Evolutionary conservation across 2,888 invertebrate genomes (phyloP).

Genomic region (Anoncus sp.): DNA sequence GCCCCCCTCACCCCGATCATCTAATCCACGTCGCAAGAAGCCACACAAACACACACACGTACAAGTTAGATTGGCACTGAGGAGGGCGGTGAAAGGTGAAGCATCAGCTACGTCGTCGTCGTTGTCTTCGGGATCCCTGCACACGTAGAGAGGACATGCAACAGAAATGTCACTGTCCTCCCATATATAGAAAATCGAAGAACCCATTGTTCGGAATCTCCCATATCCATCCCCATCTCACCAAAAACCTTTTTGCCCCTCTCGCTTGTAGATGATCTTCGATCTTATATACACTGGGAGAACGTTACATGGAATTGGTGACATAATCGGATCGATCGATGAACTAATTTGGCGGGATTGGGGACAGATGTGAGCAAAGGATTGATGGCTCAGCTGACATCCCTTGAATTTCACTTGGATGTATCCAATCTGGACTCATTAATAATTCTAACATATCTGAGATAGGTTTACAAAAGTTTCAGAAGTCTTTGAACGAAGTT

Average conservation of each 20-base stretch:
- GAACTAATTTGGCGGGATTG: constrained; percentile 26
- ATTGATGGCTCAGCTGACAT: background rate
- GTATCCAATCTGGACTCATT: background rate
- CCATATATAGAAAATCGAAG: constrained; percentile 63
- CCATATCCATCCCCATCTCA: too few relatives aligned
- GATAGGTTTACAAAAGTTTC: too few relatives aligned
- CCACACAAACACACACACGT: constrained; percentile 32
- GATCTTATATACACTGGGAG: constrained; percentile 38
- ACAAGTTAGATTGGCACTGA: constrained; percentile 56
- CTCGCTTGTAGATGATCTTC: constrained; percentile 30
- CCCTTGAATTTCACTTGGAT: background rate
- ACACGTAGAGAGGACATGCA: constrained; percentile 57
- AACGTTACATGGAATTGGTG: constrained; percentile 46
- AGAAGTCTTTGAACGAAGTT: too few relatives aligned
- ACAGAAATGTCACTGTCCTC: constrained; percentile 71
- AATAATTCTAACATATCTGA: too few relatives aligned
- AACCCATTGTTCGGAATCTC: constrained; percentile 62
- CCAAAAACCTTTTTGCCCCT: too few relatives aligned
- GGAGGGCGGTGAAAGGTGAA: constrained; percentile 70
- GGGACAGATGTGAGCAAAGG: background rate
- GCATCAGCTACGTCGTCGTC: constrained; percentile 45
- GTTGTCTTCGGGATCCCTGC: constrained; percentile 55
- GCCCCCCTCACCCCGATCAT: constrained; percentile 45
- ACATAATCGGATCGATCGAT: constrained; percentile 30
- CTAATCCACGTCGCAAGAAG: constrained; percentile 18